A percentile compares a stretch with the other conserved stretches of the same genome.
These are phyloP conservation scores for Prionchulus punctatus DNA, from an alignment of 2,888 invertebrate species.

Conservation along the genomic window DNA sequence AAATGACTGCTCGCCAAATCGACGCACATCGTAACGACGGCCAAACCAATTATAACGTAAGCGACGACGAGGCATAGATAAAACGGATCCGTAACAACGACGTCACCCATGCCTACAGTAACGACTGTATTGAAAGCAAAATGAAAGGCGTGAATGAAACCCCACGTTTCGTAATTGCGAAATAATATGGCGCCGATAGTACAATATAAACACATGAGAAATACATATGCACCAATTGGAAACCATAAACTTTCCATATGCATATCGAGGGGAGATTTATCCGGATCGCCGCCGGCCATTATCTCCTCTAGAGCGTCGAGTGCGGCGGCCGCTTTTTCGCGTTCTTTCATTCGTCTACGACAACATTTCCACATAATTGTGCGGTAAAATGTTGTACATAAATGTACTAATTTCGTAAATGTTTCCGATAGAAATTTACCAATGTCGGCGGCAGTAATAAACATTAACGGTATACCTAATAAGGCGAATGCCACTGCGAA, in stretches of 20 bases:
- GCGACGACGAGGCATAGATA: slow-evolving; percentile 32
- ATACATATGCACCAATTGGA: slow-evolving; percentile 30
- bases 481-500: slow-evolving; percentile 31
- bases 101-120: slow-evolving; percentile 31
- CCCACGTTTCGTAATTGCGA: slow-evolving; percentile 30
- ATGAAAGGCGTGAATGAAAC: slow-evolving; percentile 32
- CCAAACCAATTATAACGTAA: slow-evolving; percentile 27
- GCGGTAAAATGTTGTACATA: not conserved
- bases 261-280: not conserved
- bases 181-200: slow-evolving; percentile 31
- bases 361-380: slow-evolving; percentile 22
- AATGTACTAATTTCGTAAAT: slow-evolving; percentile 17
- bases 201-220: slow-evolving; percentile 30
- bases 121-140: slow-evolving; percentile 29
- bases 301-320: not conserved
- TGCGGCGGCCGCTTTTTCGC: not conserved
- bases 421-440: slow-evolving; percentile 33
- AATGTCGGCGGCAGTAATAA: slow-evolving; percentile 28
- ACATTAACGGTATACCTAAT: slow-evolving; percentile 31
- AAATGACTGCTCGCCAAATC: slow-evolving; percentile 31
- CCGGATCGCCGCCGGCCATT: not conserved
- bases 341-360: not conserved
- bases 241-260: slow-evolving; percentile 26
- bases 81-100: slow-evolving; percentile 28
- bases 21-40: slow-evolving; percentile 19